Base-by-base conservation (phyloP, 2,888 invertebrate species). In the Megalurothrips usitatus region DNA sequence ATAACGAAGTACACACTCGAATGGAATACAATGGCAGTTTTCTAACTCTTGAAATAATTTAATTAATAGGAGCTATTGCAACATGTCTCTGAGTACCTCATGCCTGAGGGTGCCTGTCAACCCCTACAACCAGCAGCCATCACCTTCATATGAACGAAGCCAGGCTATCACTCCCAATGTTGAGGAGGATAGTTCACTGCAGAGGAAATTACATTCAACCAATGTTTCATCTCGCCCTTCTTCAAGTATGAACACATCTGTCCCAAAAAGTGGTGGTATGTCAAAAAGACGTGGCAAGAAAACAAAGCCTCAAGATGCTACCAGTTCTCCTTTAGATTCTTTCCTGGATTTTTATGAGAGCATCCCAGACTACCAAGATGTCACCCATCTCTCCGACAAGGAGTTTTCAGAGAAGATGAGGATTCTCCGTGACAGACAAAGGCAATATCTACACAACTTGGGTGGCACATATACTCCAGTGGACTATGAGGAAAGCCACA, bases 301-400 rank as follows among this genome's bases (percentile, higher is more conserved):
- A 26, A 75, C 9, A 12, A 23, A 10, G 8, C 12, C 68, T 11
- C 23, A 75, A 75, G 26, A 26, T 26, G 12, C 23, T 26, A 26
- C 6, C 12, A 26, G 23, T 75, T 90, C 91, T 80, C 89, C 90
- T 75, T 87, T 91, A 79, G 88, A 88, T 82, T 91, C 91, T 80
- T 89, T 94, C 83, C 89, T 93, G 82, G 91, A 93, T 82, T 94
- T 94, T 86, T 92, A 93, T 84, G 91, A 91, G 81, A 94, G 93
- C 85, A 94, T 94, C 85, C 94, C 94, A 81, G 94, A 94, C 85
- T 94, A 94, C 84, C 91, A 90, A 82, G 94, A 94, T 80, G 90
- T 95, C 2, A 91, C 93, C 86, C 94, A 94, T 87, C 88, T 94
- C 83, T 91, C 93, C 0, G 91, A 91, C 82, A 91, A 91, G 82